A percentile compares a stretch with the other conserved stretches of the same genome.
Evolutionary conservation across 2,797 vertebrate species (phyloP).

Genomic region (Acanthornis magna): DNA sequence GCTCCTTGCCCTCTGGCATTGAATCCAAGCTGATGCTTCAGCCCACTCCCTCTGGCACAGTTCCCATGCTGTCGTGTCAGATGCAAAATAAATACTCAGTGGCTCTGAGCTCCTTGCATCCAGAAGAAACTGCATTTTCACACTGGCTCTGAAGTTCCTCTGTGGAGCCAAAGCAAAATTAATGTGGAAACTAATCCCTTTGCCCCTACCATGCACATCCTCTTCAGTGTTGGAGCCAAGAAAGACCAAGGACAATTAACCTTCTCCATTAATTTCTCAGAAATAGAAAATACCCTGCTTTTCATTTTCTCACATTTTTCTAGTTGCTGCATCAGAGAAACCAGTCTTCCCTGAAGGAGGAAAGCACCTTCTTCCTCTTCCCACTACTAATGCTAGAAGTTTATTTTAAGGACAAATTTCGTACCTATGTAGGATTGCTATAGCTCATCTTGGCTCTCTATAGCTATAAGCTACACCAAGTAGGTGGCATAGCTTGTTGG

Average conservation of each 20-base stretch:
- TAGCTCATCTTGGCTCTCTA: background rate
- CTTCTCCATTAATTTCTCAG: slow-evolving; percentile 11
- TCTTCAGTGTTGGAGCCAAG: slow-evolving; percentile 1
- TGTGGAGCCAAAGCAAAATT: slow-evolving; percentile 52
- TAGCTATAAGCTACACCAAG: slow-evolving; percentile 7
- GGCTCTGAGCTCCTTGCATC: slow-evolving; percentile 14
- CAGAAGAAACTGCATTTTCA: slow-evolving; percentile 54
- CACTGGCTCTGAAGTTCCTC: slow-evolving; percentile 42
- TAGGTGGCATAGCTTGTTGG: slow-evolving; percentile 1
- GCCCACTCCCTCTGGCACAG: background rate
- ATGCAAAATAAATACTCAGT: slow-evolving; percentile 39
- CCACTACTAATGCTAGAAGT: background rate
- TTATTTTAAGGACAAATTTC: slow-evolving; percentile 45
- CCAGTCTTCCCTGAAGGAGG: background rate
- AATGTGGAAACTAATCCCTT: slow-evolving; percentile 55
- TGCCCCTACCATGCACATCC: slow-evolving; percentile 33
- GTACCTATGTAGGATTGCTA: background rate
- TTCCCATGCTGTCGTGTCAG: slow-evolving; percentile 35
- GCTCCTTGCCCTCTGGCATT: background rate
- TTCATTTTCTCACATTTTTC: background rate
- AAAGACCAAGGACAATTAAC: slow-evolving; percentile 22
- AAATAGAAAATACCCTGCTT: background rate
- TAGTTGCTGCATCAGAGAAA: background rate
- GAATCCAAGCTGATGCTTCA: slow-evolving; percentile 27
- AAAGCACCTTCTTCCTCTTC: background rate